These are phyloP conservation scores for Oncorhynchus clarkii DNA, from an alignment of 2,113 vertebrate species.

Conservation along the genomic window DNA sequence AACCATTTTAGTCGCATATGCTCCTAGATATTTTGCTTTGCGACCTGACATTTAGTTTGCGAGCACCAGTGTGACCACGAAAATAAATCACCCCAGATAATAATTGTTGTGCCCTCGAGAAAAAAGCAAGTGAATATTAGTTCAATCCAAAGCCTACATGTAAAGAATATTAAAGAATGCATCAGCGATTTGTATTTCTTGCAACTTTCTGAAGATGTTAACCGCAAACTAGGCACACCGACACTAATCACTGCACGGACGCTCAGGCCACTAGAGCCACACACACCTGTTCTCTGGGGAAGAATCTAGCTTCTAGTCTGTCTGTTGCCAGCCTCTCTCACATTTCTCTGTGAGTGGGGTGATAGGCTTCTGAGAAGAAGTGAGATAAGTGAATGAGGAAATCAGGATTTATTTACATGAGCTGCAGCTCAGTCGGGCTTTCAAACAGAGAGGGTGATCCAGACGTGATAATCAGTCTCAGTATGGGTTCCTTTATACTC, in stretches of 20 bases:
- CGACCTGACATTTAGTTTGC: too few relatives aligned
- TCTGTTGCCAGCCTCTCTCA: conserved; percentile 7
- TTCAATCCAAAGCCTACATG: not conserved
- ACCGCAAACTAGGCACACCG: not conserved
- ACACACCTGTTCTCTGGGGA: not conserved
- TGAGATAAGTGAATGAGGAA: not conserved
- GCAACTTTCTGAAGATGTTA: too few relatives aligned
- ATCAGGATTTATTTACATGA: conserved; percentile 8
- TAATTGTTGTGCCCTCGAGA: too few relatives aligned
- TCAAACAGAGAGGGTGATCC: not conserved
- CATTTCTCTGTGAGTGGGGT: not conserved
- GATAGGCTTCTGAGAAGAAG: not conserved
- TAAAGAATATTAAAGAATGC: too few relatives aligned
- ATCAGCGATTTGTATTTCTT: too few relatives aligned
- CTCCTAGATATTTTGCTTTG: too few relatives aligned
- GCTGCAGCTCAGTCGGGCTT: not conserved
- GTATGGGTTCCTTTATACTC: not conserved
- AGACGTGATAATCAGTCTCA: conserved; percentile 2
- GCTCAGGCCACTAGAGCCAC: not conserved
- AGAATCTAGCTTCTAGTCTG: not conserved
- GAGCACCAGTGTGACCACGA: not conserved
- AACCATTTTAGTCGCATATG: too few relatives aligned
- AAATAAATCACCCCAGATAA: too few relatives aligned
- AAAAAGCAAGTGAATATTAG: too few relatives aligned
- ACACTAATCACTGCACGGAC: not conserved